Evolutionary conservation across 2,113 vertebrate genomes (phyloP), one percentile per base, ranked within the genome.

Genomic region (Eonycteris spelaea): DNA sequence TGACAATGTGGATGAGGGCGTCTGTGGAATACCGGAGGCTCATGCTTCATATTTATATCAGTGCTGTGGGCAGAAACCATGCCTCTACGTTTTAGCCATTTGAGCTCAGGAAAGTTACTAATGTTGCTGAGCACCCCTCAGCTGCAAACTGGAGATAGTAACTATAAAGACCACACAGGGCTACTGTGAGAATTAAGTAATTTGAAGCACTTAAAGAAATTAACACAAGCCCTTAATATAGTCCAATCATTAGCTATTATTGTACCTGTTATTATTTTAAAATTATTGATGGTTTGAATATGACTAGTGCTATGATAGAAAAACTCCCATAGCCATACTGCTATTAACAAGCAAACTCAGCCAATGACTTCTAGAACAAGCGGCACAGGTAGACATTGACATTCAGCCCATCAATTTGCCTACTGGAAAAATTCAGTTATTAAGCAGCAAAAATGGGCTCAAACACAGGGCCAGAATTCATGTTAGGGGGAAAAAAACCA

Each of bases 331-430:
- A 77, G 48, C 24, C 53, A 51, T 82, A 48, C 22, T 22, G 6
- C 61, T 86, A 88, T 74, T 86, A 83, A 67, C 68, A 61, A 85
- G 70, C 14, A 92, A 96, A 92, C 80, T n/a, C 48, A 89, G n/a
- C 48, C n/a, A 79, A 22, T 65, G 79, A 67, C 68, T 90, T 77
- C n/a, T 63, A 90, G 74, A 59, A 90, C 9, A 82, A 88, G 45
- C 0, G 24, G 11, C 35, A 53, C 0, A 15, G 59, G 28, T 28
- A 59, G 77, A 80, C 43, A 26, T 24, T 73, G 85, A 57, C 21
- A 48, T 48, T 48, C 84, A 85, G 11, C 26, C 33, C 38, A 65
- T 13, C 16, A 33, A 22, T 73, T 90, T 90, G 57, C 85, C 53
- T n/a, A 75, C 35, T 33, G 77, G 55, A 75, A 84, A 87, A 67